A percentile compares a stretch with the other conserved stretches of the same genome.
Evolutionary conservation across 2,888 invertebrate genomes (phyloP).

Genomic region (Agriopis aurantiaria): DNA sequence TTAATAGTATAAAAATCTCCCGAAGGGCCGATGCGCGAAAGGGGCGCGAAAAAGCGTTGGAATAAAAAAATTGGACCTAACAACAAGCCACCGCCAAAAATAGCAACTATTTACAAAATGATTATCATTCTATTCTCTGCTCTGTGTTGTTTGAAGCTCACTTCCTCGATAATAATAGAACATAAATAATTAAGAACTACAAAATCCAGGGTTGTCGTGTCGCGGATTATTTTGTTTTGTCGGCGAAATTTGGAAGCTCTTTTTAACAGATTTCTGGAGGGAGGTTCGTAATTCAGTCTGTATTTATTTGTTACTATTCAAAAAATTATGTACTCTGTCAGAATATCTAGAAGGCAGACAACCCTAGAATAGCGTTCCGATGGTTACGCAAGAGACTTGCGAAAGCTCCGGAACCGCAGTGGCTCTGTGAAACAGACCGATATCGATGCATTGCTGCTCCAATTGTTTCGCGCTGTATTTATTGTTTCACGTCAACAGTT

Average conservation of each 20-base stretch:
- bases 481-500: conserved; percentile 12
- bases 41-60: too few species aligned
- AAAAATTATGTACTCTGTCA: too few species aligned
- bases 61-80: too few species aligned
- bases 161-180: conserved; percentile 40
- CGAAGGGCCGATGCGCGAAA: too few species aligned
- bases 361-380: conserved; percentile 3
- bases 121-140: conserved; percentile 33
- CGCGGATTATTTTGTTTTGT: not conserved
- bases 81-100: conserved; percentile 8
- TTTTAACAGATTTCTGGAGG: too few species aligned
- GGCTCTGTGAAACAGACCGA: conserved; percentile 28
- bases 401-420: conserved; percentile 19
- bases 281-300: too few species aligned
- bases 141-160: conserved; percentile 41
- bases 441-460: conserved; percentile 7
- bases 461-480: conserved; percentile 13
- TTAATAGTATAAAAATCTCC: too few species aligned
- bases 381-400: conserved; percentile 6
- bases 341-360: not conserved
- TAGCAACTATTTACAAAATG: conserved; percentile 27
- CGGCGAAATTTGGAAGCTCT: not conserved
- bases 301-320: too few species aligned
- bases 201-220: conserved; percentile 25
- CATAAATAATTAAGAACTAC: conserved; percentile 44